Base-by-base conservation (phyloP, 1,140 invertebrate genomes). In the Cryptotermes secundus region DNA sequence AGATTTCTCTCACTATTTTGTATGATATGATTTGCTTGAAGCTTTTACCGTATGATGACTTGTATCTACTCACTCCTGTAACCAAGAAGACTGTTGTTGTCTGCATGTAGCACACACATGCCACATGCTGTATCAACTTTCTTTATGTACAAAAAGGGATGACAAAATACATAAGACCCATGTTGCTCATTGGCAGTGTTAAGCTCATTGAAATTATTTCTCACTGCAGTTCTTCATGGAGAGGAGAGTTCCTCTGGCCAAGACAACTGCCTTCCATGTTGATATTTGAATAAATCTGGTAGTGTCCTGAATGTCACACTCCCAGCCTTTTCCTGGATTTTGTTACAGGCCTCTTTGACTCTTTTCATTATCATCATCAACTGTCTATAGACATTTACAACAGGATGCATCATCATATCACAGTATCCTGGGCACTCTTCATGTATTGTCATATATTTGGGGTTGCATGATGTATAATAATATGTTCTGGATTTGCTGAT, bases 41-140 rank as follows among this genome's bases (percentile, higher is more conserved):
- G 19, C 45, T 19, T 19, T 22, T 10, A 42, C 38, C 38, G 22
- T 49, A 49, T 49, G 45, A 19, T 49, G 45, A 22, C 45, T 19
- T 49, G 45, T 16, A 19, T 19, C 16, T 49, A 49, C 45, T 49
- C 45, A 72, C 59, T 72, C 14, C 59, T 72, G 31, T 72, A 72
- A 31, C 59, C 59, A 7, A 31, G 59, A 65, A 65, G 59, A 65
- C 59, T 65, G 53, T 59, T 65, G 59, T 65, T n/a, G 2, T n/a
- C 2, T 26, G 59, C 12, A 65, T 45, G 34, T 65, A 53, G 86
- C 87, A 10, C 90, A 84, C 22, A 86, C 14, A 16, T 4, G 4
- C 59, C n/a, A 26, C 26, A 65, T 65, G n/a, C 59, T 12, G 6
- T 65, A 65, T 65, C 3, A n/a, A 65, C n/a, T 12, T 65, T 31